A percentile compares a stretch with the other conserved stretches of the same genome.
These are phyloP conservation scores for Sebastes kiyomatsui DNA, from an alignment of 2,797 vertebrate species.

Conservation along the genomic window DNA sequence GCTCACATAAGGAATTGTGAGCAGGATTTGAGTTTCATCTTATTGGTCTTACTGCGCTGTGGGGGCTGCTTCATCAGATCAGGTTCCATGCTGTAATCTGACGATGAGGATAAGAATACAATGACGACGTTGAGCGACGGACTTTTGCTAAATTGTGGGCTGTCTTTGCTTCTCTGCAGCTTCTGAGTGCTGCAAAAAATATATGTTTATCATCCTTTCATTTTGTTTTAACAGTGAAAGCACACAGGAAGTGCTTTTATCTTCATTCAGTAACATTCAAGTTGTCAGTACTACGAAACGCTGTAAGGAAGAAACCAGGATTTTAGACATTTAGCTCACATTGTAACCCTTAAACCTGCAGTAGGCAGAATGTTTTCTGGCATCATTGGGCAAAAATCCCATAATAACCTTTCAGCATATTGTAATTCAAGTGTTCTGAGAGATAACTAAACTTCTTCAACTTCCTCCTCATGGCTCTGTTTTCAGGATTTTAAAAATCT, in stretches of 20 bases:
- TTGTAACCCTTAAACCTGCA: background rate
- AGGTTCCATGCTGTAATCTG: slow-evolving; percentile 47
- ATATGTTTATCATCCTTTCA: background rate
- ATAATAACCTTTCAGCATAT: too few species aligned
- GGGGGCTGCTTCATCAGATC: slow-evolving; percentile 42
- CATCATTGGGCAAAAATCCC: too few species aligned
- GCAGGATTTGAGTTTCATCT: slow-evolving; percentile 57
- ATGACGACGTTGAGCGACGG: slow-evolving; percentile 9
- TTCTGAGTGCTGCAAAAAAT: background rate
- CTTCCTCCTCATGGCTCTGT: too few species aligned
- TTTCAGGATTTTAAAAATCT: too few species aligned
- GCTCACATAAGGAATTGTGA: slow-evolving; percentile 40
- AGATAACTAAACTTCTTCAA: too few species aligned
- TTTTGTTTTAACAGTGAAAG: background rate
- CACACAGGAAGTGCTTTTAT: background rate
- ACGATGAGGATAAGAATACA: slow-evolving; percentile 29
- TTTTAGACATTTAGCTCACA: background rate
- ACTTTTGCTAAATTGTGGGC: background rate
- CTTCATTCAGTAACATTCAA: background rate
- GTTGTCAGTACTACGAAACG: background rate
- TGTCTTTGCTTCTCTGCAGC: background rate
- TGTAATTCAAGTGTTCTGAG: too few species aligned
- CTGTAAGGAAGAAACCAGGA: background rate
- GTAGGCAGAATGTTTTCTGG: too few species aligned
- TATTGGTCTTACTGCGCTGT: slow-evolving; percentile 27